These are phyloP conservation scores for Paragorgia papillata DNA, from an alignment of 92 coral and sea anemone genomes.

Conservation along the genomic window DNA sequence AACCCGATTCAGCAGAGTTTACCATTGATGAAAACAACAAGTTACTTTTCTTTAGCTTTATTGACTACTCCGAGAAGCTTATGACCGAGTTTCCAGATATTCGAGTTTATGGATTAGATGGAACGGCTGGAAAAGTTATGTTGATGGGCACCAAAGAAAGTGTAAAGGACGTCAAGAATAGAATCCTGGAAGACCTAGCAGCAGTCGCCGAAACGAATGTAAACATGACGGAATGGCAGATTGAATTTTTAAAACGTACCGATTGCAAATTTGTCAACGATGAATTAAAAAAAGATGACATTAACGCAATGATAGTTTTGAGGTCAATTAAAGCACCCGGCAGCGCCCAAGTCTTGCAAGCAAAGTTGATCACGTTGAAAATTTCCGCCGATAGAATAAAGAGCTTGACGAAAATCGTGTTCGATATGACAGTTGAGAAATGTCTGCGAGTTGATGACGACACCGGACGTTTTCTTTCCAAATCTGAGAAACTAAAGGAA, in stretches of 20 bases:
- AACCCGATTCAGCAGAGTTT: neutral
- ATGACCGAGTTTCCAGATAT: neutral
- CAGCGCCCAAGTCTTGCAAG: neutral
- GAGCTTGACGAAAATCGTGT: neutral
- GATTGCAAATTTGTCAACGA: slow-evolving; percentile 8
- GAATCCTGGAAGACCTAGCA: neutral
- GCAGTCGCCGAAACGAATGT: neutral
- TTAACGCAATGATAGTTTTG: neutral
- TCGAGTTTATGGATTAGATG: neutral
- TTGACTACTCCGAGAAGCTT: slow-evolving; percentile 1
- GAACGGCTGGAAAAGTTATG: slow-evolving; percentile 8
- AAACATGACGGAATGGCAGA: slow-evolving; percentile 5
- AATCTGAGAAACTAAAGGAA: slow-evolving; percentile 1
- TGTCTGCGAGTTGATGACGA: neutral
- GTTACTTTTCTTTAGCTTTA: slow-evolving; percentile 10
- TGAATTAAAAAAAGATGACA: neutral
- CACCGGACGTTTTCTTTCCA: neutral
- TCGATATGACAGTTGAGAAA: slow-evolving; percentile 5
- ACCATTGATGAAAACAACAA: slow-evolving; percentile 10
- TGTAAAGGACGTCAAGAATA: neutral
- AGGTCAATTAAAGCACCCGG: neutral
- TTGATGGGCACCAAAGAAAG: neutral
- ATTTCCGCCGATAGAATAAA: neutral
- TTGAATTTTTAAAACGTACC: slow-evolving; percentile 15
- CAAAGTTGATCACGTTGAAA: neutral